These are phyloP conservation scores for Hystrix cristata DNA, from an alignment of 2,113 vertebrate species.

Conservation along the genomic window DNA sequence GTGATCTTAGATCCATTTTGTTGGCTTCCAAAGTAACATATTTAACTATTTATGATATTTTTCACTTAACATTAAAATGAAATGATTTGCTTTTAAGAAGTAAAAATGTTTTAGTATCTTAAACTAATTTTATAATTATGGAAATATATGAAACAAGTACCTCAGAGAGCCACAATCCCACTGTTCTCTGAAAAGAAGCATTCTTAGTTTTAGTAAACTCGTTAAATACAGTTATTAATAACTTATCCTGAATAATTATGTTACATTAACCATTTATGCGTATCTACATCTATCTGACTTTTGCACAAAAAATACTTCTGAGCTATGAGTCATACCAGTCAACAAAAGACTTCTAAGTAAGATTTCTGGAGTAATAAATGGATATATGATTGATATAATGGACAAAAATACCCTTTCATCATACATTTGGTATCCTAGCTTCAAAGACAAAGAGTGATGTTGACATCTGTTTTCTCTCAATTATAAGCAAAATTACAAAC, in stretches of 20 bases:
- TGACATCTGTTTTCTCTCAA: background rate
- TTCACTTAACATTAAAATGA: conserved; percentile 59
- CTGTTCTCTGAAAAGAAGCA: background rate
- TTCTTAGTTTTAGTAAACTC: background rate
- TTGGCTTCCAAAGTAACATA: background rate
- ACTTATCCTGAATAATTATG: background rate
- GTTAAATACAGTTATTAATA: background rate
- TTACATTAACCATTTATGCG: background rate
- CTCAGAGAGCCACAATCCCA: background rate
- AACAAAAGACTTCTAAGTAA: background rate
- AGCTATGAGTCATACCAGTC: background rate
- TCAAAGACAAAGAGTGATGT: background rate
- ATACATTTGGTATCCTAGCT: background rate
- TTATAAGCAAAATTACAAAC: background rate
- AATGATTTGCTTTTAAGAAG: conserved; percentile 26
- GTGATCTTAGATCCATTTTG: conserved; percentile 39
- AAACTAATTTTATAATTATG: conserved; percentile 36
- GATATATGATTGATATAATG: background rate
- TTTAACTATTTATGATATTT: background rate
- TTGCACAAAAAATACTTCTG: background rate
- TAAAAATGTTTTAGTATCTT: background rate
- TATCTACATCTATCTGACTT: background rate
- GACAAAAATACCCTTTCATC: background rate
- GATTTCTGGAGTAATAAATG: background rate
- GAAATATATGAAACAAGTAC: background rate